These are phyloP conservation scores for Anabas testudineus DNA, from an alignment of 2,797 vertebrate species.

Conservation along the genomic window DNA sequence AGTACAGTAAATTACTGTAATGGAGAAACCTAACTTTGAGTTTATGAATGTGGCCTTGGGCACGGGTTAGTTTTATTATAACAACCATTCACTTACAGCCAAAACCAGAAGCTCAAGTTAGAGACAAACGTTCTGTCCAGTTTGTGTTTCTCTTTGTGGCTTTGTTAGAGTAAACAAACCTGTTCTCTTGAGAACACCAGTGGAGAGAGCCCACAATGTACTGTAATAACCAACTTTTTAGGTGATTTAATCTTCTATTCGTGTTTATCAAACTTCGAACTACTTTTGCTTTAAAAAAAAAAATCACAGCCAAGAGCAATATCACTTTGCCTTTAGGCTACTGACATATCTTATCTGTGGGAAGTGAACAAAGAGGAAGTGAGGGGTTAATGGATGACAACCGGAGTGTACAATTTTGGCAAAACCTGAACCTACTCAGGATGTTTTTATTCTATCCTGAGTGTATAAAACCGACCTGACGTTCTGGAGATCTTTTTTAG, in stretches of 20 bases:
- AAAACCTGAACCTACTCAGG: not conserved
- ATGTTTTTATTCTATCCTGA: not conserved
- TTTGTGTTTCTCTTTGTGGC: conserved; percentile 1
- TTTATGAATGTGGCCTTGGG: not conserved
- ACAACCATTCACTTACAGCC: not conserved
- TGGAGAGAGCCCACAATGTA: conserved; percentile 20
- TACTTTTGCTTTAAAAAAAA: conserved; percentile 43
- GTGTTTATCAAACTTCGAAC: conserved; percentile 48
- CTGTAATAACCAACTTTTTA: conserved; percentile 47
- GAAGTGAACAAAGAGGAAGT: not conserved
- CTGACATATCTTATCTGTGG: conserved; percentile 43
- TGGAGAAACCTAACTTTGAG: not conserved
- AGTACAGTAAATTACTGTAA: not conserved
- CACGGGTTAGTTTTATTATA: not conserved
- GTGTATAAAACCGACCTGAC: not conserved
- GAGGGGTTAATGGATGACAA: not conserved
- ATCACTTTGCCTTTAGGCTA: conserved; percentile 47
- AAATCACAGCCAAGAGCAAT: conserved; percentile 47
- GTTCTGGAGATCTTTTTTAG: not conserved
- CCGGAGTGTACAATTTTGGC: not conserved
- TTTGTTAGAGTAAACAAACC: conserved; percentile 36
- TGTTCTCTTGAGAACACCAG: conserved; percentile 11
- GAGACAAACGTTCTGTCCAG: not conserved
- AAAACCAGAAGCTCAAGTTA: conserved; percentile 1
- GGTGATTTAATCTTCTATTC: conserved; percentile 55